Evolutionary conservation across 2,888 invertebrate species (phyloP).

Genomic region (Phytoseiulus persimilis): DNA sequence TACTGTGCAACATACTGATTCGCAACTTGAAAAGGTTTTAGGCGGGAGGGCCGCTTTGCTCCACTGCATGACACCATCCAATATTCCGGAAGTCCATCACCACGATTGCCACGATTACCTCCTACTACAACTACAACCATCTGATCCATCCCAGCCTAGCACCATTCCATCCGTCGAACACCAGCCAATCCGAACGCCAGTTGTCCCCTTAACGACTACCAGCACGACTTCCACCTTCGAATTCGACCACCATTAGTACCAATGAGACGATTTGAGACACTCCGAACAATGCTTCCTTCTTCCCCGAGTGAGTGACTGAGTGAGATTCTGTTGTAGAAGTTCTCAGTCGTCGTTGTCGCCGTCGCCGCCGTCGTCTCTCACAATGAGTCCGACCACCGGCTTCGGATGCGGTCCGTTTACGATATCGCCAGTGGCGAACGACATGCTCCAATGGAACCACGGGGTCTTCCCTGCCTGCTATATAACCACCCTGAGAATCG

Average conservation of each 20-base stretch:
- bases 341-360: background rate
- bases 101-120: constrained; percentile 5
- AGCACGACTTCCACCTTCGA: background rate
- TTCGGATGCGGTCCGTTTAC: background rate
- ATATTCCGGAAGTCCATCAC: background rate
- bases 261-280: background rate
- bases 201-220: background rate
- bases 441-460: background rate
- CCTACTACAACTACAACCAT: background rate
- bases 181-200: constrained; percentile 5
- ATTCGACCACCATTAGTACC: background rate
- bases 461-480: background rate
- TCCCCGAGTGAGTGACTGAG: background rate
- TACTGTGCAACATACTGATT: constrained; percentile 38
- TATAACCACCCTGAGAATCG: background rate
- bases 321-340: background rate
- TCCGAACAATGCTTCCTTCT: background rate
- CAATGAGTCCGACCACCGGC: background rate
- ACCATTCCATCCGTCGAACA: background rate
- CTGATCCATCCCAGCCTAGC: background rate
- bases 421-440: background rate
- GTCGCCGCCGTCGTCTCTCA: background rate
- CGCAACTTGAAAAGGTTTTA: constrained; percentile 38
- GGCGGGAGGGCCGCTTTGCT: constrained; percentile 39
- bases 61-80: constrained; percentile 32